Evolutionary conservation across 2,888 invertebrate genomes (phyloP).

Genomic region (Mesoligia furuncula): DNA sequence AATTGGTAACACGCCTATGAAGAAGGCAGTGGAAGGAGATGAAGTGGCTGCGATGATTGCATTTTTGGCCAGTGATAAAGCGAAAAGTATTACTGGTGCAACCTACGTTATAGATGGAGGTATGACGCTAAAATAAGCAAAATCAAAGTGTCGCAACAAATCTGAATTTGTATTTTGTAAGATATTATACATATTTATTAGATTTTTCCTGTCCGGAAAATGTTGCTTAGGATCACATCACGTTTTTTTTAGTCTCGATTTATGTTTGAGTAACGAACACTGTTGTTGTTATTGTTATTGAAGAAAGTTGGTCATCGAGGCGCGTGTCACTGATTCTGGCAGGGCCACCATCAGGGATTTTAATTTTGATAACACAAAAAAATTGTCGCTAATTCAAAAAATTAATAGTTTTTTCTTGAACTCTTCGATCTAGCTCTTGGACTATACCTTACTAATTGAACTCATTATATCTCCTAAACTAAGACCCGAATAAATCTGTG

Average conservation of each 20-base stretch:
- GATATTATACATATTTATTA: not conserved
- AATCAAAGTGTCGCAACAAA: not conserved
- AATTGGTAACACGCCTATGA: conserved; percentile 95
- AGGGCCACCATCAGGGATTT: no score
- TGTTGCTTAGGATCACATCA: not conserved
- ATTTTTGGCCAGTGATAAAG: conserved; percentile 96
- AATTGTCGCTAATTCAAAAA: no score
- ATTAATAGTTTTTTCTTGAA: no score
- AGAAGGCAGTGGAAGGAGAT: conserved; percentile 94
- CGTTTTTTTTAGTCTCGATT: not conserved
- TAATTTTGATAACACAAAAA: no score
- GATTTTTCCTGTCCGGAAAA: conserved; percentile 12
- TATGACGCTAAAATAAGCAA: conserved; percentile 71
- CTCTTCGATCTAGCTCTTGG: no score
- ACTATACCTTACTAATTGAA: no score
- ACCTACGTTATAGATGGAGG: conserved; percentile 83
- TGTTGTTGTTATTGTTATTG: conserved; percentile 14
- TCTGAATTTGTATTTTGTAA: not conserved
- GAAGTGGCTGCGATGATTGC: conserved; percentile 97
- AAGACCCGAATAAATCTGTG: no score
- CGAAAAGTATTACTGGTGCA: conserved; percentile 97
- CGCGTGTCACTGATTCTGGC: no score
- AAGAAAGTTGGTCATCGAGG: not conserved
- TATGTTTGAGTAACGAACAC: not conserved
- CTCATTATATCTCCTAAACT: no score